These are phyloP conservation scores for Squalus acanthias DNA, from an alignment of 2,797 vertebrate species.

Conservation along the genomic window DNA sequence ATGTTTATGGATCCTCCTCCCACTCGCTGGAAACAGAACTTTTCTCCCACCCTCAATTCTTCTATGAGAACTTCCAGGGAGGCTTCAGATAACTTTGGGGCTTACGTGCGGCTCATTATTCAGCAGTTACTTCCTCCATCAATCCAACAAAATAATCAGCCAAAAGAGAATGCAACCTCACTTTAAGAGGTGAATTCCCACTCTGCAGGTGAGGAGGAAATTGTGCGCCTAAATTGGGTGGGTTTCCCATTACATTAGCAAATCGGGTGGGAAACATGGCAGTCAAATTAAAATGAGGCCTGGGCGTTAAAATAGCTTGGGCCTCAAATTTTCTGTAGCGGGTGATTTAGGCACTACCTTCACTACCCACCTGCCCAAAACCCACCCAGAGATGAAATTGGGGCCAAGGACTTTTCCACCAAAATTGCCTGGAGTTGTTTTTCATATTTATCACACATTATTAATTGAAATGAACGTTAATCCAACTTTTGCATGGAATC, in stretches of 20 bases:
- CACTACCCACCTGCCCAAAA: background rate
- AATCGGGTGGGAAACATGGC: background rate
- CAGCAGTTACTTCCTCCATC: background rate
- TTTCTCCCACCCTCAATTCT: background rate
- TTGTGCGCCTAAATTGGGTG: background rate
- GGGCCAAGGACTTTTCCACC: background rate
- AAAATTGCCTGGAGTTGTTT: background rate
- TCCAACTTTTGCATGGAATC: background rate
- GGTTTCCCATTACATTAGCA: background rate
- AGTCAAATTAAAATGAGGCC: background rate
- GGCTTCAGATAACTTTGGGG: background rate
- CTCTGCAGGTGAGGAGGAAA: background rate
- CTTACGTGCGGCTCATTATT: background rate
- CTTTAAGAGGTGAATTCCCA: background rate
- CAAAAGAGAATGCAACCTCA: background rate
- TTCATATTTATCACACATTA: background rate
- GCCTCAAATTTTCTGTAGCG: background rate
- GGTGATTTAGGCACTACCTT: background rate
- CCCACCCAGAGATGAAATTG: background rate
- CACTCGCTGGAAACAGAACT: background rate
- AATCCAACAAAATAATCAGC: background rate
- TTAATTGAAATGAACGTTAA: background rate
- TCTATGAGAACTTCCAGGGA: background rate
- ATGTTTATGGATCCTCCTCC: background rate
- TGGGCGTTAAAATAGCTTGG: background rate